Evolutionary conservation across 2,113 vertebrate species (phyloP).

Genomic region (Nyctibius bracteatus): DNA sequence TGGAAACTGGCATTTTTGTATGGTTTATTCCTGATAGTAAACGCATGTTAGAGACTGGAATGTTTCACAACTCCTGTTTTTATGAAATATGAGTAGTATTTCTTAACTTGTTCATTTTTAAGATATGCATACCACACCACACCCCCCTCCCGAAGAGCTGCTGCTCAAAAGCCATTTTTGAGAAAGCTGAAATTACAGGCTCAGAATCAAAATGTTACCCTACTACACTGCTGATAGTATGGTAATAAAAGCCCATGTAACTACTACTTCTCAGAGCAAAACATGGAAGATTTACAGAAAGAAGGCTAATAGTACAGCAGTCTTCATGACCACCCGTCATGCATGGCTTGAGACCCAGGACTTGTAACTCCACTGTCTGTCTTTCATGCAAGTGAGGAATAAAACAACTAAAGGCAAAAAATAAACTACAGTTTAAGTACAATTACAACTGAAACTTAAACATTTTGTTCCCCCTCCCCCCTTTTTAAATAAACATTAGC

Average conservation of each 20-base stretch:
- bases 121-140: neutral
- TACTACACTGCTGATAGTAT: neutral
- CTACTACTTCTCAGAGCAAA: neutral
- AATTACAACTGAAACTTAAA: neutral
- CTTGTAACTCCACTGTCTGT: neutral
- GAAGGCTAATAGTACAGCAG: neutral
- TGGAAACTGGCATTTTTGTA: neutral
- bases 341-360: neutral
- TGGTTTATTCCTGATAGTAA: neutral
- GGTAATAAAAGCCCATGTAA: neutral
- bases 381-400: neutral
- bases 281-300: neutral
- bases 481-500: neutral
- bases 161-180: neutral
- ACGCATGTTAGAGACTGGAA: neutral
- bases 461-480: fast-evolving
- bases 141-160: fast-evolving
- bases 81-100: neutral
- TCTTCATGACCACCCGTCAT: neutral
- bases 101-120: neutral
- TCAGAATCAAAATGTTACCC: neutral
- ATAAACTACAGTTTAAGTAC: neutral
- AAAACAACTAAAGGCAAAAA: neutral
- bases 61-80: neutral
- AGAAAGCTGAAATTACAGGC: neutral